phyloP scores from a whole-genome alignment of 1,140 invertebrate species.

The Metopolophium dirhodum region DNA sequence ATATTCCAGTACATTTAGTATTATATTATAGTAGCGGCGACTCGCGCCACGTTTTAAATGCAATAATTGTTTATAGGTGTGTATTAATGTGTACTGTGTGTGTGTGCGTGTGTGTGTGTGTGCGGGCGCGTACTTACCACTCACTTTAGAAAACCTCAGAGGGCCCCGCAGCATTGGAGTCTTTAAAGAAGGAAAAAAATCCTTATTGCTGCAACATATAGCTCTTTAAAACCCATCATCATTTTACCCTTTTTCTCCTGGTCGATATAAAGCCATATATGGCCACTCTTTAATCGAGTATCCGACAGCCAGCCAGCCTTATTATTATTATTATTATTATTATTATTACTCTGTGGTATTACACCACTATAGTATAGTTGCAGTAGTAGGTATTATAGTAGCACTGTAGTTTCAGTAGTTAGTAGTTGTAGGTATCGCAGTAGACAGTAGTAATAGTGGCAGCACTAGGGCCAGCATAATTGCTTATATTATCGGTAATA shows the following conservation, averaged over 20 bases:
- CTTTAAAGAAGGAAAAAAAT: slow-evolving; percentile 17
- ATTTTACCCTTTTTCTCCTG: slow-evolving; percentile 15
- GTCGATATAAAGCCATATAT: not conserved
- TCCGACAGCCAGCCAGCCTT: not conserved
- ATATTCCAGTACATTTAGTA: not conserved
- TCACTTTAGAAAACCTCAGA: slow-evolving; percentile 10
- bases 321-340: slow-evolving; percentile 6
- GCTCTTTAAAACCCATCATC: slow-evolving; percentile 14
- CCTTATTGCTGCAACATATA: slow-evolving; percentile 1
- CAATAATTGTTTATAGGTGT: slow-evolving; percentile 12
- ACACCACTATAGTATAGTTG: not conserved
- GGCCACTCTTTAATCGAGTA: slow-evolving; percentile 7
- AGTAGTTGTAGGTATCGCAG: no score
- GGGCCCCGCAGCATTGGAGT: not conserved
- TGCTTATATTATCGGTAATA: not conserved
- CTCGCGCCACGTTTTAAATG: not conserved
- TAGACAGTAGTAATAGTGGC: no score
- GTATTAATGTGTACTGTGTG: not conserved
- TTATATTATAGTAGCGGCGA: not conserved
- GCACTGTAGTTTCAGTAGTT: no score
- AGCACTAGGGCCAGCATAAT: no score
- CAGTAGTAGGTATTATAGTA: no score
- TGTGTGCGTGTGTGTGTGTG: not conserved
- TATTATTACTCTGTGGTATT: not conserved
- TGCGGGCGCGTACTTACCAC: not conserved